Conservation (phyloP, 2,797 vertebrate species). For the Thripadectes ignobilis region DNA sequence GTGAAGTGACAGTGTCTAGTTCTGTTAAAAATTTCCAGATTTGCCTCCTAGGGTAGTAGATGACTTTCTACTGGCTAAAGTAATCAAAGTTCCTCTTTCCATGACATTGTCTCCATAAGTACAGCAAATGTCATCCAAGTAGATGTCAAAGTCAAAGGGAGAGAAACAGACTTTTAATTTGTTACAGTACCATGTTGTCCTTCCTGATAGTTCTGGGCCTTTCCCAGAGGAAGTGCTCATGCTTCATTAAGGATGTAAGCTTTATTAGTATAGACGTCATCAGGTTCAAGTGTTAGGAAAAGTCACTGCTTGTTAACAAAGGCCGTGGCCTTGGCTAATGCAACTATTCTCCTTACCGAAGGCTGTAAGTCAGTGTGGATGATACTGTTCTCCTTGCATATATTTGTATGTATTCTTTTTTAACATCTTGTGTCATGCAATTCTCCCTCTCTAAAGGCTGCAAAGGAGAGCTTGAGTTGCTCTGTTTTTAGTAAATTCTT, state of each 20-base stretch:
- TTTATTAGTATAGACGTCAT: constrained; percentile 58
- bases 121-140: constrained; percentile 56
- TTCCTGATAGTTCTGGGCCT: constrained; percentile 45
- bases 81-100: background rate
- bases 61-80: background rate
- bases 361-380: background rate
- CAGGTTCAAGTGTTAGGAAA: constrained; percentile 55
- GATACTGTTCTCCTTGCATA: background rate
- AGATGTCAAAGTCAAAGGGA: constrained; percentile 57
- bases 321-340: background rate
- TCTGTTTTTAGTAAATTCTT: background rate
- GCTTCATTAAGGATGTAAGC: constrained; percentile 60
- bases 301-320: constrained; percentile 21
- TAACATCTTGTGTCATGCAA: background rate
- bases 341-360: background rate
- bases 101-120: background rate
- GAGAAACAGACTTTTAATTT: constrained; percentile 54
- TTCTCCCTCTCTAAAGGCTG: background rate
- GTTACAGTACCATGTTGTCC: constrained; percentile 39
- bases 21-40: constrained; percentile 19
- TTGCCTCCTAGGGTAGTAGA: background rate
- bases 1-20: background rate
- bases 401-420: background rate
- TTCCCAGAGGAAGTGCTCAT: constrained; percentile 59
- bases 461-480: background rate